Base-by-base conservation (phyloP, 2,888 invertebrate genomes). In the Pristionchus entomophagus region DNA sequence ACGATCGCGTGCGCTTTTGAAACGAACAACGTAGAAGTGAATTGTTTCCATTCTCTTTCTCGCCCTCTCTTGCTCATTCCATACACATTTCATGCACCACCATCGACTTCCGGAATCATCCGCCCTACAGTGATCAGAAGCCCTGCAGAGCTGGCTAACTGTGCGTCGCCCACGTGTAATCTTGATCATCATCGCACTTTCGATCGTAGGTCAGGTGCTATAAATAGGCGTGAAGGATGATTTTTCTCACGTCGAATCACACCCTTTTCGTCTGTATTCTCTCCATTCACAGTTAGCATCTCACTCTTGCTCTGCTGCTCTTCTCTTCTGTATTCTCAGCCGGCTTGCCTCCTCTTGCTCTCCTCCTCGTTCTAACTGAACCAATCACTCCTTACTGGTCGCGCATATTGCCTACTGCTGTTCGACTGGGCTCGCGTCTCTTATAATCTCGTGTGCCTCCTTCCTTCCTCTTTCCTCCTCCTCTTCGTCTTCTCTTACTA, bases 1-100 rank as follows among this genome's bases (percentile, higher is more conserved):
- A 41, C 73, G 41, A 73, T 73, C 73, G 73, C 73, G 73, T 73
- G 73, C 65, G 51, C 32, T 59, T 59, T n/a, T 59, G n/a, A 73
- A 73, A 41, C 26, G 38, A 73, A 38, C 41, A 73, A 73, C 73
- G n/a, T n/a, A 73, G 41, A 69, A 69, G 69, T 69, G 69, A 22
- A 73, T 73, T 73, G 73, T 73, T 73, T n/a, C 73, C 73, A 5
- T 45, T 26, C 73, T 73, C 73, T 73, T 73, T 45, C 73, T 41
- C 26, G 12, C n/a, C 56, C 56, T 65, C 65, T 65, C 65, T 8
- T n/a, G 22, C 38, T 73, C 41, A 19, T 26, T 26, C 73, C 41
- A 45, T 41, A n/a, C 38, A 4, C 73, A 45, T 0, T 41, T 6
- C 8, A n/a, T n/a, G n/a, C n/a, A n/a, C n/a, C n/a, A n/a, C n/a